phyloP scores from a whole-genome alignment of 92 coral and sea anemone species.

The Ricordea florida region DNA sequence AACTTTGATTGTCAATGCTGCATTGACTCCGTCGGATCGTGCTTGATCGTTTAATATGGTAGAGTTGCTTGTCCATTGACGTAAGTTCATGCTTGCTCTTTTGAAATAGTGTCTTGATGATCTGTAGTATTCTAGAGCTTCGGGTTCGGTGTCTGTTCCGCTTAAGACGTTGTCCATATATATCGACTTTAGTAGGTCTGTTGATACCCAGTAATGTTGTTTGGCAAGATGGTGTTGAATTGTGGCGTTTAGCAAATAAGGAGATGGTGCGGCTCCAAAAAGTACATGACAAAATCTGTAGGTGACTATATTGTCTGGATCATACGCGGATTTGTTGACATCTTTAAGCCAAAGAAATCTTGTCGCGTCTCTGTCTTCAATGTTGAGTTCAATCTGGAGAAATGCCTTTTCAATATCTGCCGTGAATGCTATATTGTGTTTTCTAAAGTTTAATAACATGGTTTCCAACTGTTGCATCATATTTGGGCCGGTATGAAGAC shows the following conservation, averaged over 20 bases:
- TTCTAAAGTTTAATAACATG: constrained; percentile 36
- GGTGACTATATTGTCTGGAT: constrained; percentile 13
- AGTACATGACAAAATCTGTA: constrained; percentile 59
- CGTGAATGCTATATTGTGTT: constrained; percentile 38
- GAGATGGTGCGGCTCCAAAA: constrained; percentile 55
- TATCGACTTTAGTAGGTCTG: constrained; percentile 19
- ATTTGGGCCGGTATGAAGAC: constrained; percentile 48
- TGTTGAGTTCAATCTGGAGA: constrained; percentile 37
- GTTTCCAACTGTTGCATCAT: constrained; percentile 25
- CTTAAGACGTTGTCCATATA: too few relatives aligned
- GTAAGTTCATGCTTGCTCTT: too few relatives aligned
- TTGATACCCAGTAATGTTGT: not conserved
- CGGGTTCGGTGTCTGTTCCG: too few relatives aligned
- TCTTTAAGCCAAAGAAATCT: constrained; percentile 66
- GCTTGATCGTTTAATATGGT: too few relatives aligned
- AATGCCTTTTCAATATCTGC: constrained; percentile 33
- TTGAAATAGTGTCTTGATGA: too few relatives aligned
- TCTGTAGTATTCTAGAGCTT: too few relatives aligned
- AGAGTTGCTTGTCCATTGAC: too few relatives aligned
- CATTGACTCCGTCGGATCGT: too few relatives aligned
- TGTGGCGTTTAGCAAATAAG: constrained; percentile 43
- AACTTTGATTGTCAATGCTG: too few relatives aligned
- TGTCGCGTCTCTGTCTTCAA: constrained; percentile 63
- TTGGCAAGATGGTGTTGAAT: constrained; percentile 19
- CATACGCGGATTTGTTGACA: constrained; percentile 19